Conservation (phyloP, 53 echinoderm and acorn worm species). For the Stichopus horrens region DNA sequence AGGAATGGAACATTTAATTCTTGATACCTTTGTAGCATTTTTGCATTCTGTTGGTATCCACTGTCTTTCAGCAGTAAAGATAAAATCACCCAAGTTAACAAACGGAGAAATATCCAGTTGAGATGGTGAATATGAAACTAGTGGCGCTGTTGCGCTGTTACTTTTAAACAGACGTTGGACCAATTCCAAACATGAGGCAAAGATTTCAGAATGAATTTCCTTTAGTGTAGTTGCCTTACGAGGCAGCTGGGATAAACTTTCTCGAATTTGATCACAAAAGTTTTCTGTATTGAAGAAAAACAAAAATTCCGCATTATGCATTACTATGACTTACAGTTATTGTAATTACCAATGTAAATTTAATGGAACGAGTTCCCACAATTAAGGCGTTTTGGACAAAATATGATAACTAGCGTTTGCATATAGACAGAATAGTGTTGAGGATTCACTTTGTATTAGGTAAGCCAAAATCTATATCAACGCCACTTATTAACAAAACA, state of each 20-base stretch:
- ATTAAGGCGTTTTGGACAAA: no score
- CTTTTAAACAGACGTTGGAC: constrained; percentile 14
- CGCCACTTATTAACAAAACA: no score
- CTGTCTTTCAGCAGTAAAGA: constrained; percentile 16
- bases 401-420: no score
- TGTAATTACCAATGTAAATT: no score
- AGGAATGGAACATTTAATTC: not conserved
- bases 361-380: no score
- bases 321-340: no score
- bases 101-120: not conserved
- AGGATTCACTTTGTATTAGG: no score
- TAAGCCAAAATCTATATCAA: no score
- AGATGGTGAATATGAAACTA: not conserved
- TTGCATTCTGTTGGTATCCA: constrained; percentile 13
- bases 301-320: no score
- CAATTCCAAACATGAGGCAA: constrained; percentile 9
- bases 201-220: not conserved
- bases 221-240: not conserved
- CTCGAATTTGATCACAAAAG: not conserved
- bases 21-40: constrained; percentile 17
- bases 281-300: not conserved
- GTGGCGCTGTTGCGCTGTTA: not conserved
- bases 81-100: constrained; percentile 24
- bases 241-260: not conserved
- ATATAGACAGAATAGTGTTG: no score